Evolutionary conservation across 2,888 invertebrate species (phyloP), one percentile per base, ranked within the genome.

Genomic region (Diloba caeruleocephala): DNA sequence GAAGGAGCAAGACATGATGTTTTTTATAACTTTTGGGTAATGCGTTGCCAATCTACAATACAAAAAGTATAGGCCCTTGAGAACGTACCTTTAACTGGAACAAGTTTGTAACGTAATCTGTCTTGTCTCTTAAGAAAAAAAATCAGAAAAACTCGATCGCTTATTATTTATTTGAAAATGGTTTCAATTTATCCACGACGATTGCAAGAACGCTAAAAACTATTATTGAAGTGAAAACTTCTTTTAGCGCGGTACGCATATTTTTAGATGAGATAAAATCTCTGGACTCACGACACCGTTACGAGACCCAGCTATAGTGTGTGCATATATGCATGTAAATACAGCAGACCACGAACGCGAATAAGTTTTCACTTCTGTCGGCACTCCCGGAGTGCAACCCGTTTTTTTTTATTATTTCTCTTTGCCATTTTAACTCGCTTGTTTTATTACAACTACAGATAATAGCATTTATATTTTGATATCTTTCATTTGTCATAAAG

Each of bases 141-240:
- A 23, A 21, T 1, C 0, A 32, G 8, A 54, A 52, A 42, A 38
- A 50, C 32, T 44, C 33, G 28, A 46, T 55, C 38, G 39, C 15
- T 39, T 51, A 44, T 52, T 65, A 46, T 48, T 59, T 66, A 59
- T 59, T 64, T 55, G 23, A 44, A 65, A 58, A 65, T 50, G 54
- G 41, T 64, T 63, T 64, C 50, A 58, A 63, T 63, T 63, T 63
- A 54, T 66, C 37, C 19, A 51, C 29, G 32, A 69, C 48, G 53
- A 45, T 58, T 66, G 51, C 58, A 53, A 51, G 44, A 44, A 13
- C 28, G 46, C 17, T 48, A 37, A 42, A 54, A 63, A 51, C 49
- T 62, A 53, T 39, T 33, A 19, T 7, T n/a, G n/a, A n/a, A n/a
- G n/a, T n/a, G n/a, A n/a, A n/a, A n/a, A n/a, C n/a, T n/a, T n/a